Percentiles rank a stretch among this genome's conserved stretches.
phyloP scores from a whole-genome alignment of 1,140 invertebrate species.

The Galleria mellonella region DNA sequence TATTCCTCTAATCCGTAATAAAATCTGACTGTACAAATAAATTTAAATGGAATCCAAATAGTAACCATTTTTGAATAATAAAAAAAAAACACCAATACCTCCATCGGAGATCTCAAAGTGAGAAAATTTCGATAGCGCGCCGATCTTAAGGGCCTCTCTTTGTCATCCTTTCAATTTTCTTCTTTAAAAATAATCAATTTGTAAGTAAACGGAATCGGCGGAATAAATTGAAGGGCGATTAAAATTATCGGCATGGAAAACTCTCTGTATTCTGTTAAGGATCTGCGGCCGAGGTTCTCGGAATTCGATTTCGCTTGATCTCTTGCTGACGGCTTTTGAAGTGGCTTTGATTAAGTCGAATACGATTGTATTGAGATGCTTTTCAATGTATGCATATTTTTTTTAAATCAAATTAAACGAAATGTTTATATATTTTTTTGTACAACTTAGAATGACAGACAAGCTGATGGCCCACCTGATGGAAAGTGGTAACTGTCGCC shows the following conservation, averaged over 20 bases:
- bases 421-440: no score
- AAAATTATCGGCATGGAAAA: not conserved
- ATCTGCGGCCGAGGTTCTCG: no score
- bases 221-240: not conserved
- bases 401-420: no score
- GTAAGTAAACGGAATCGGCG: not conserved
- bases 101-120: no score
- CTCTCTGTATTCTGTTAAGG: not conserved
- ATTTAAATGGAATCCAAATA: not conserved
- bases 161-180: not conserved
- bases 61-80: not conserved
- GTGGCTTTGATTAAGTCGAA: not conserved
- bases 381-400: no score
- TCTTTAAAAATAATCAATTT: constrained; percentile 8
- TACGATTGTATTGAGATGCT: not conserved
- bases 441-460: no score
- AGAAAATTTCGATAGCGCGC: no score
- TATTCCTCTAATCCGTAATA: not conserved
- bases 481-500: no score
- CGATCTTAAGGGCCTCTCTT: not conserved
- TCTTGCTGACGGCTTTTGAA: no score
- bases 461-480: no score
- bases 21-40: not conserved
- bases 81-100: no score
- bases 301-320: no score